phyloP scores from a whole-genome alignment of 2,888 invertebrate genomes.

The Drosophila basisetae region DNA sequence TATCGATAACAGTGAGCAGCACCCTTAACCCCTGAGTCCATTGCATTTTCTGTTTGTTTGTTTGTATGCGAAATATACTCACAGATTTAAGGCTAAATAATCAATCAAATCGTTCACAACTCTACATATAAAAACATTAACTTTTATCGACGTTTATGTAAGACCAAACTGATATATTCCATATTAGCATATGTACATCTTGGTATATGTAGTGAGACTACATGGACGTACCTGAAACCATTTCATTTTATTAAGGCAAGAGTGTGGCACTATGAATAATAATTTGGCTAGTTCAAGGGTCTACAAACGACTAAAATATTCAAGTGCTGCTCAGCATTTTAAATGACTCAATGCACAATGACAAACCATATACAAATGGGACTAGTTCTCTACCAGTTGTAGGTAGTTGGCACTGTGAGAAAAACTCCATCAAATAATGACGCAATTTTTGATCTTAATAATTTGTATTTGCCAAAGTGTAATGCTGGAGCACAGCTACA shows the following conservation, averaged over 20 bases:
- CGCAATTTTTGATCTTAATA: conserved; percentile 13
- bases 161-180: neutral
- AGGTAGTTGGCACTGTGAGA: neutral
- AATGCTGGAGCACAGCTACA: conserved; percentile 13
- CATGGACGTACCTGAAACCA: conserved; percentile 14
- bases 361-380: neutral
- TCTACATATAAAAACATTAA: neutral
- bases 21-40: neutral
- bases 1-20: neutral
- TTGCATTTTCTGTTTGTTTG: too few species aligned
- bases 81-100: neutral
- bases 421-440: conserved; percentile 4
- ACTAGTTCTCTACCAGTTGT: neutral
- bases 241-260: conserved; percentile 19
- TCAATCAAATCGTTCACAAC: neutral
- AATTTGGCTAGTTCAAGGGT: conserved; percentile 35
- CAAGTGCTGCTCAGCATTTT: conserved; percentile 23
- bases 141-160: neutral
- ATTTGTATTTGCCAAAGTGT: conserved; percentile 29
- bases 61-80: neutral
- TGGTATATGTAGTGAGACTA: neutral
- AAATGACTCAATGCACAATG: conserved; percentile 12
- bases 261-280: conserved; percentile 20
- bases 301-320: conserved; percentile 12
- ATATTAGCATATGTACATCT: neutral